Evolutionary conservation across 1,140 invertebrate genomes (phyloP).

Genomic region (Xylocopa sonorina): DNA sequence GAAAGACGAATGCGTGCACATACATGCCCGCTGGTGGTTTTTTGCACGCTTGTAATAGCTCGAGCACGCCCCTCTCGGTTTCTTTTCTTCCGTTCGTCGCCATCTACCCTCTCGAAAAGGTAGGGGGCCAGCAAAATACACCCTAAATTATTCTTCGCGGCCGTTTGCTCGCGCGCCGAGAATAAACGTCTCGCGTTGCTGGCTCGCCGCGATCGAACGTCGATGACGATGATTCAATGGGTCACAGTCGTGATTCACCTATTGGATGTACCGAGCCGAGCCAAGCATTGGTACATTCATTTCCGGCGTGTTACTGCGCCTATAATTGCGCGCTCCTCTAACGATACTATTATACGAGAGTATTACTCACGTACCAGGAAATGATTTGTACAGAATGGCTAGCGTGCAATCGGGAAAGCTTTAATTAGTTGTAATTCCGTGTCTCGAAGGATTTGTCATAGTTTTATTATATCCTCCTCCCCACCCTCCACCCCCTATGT

Average conservation of each 20-base stretch:
- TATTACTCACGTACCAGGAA: slow-evolving; percentile 14
- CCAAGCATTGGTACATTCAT: not conserved
- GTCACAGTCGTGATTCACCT: slow-evolving; percentile 44
- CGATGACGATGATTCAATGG: slow-evolving; percentile 49
- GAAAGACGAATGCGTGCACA: slow-evolving; percentile 49
- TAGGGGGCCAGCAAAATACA: not conserved
- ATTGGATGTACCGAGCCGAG: too few species aligned
- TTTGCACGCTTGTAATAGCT: slow-evolving; percentile 28
- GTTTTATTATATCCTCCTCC: too few species aligned
- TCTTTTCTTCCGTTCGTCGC: slow-evolving; percentile 25
- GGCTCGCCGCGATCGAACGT: slow-evolving; percentile 24
- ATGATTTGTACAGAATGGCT: too few species aligned
- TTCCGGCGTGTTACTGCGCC: not conserved
- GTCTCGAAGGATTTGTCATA: not conserved
- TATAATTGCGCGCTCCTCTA: not conserved
- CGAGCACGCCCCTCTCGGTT: not conserved
- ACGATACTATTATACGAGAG: not conserved
- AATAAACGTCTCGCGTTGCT: not conserved
- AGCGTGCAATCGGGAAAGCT: too few species aligned
- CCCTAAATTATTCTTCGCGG: slow-evolving; percentile 31
- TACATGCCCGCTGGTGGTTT: slow-evolving; percentile 2
- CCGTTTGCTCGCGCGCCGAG: not conserved
- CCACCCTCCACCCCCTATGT: too few species aligned
- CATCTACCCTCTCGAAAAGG: slow-evolving; percentile 4
- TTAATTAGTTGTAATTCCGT: not conserved